These are phyloP conservation scores for Clarias batrachus DNA, from an alignment of 2,113 vertebrate species.

Conservation along the genomic window DNA sequence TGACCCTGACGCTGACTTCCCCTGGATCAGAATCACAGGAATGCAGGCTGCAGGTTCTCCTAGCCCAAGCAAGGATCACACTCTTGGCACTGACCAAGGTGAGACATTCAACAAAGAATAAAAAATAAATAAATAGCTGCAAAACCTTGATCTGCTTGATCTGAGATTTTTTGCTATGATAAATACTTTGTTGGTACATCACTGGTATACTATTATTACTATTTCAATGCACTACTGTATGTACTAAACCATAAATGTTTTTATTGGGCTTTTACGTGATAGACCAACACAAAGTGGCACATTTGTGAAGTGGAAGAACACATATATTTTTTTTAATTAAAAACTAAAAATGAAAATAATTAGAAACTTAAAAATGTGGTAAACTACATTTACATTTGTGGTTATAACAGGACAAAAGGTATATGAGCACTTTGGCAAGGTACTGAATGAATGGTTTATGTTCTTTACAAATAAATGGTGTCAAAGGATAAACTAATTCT, in stretches of 20 bases:
- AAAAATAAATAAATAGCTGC: no score
- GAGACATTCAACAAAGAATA: neutral
- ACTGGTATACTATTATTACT: neutral
- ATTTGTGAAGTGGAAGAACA: no score
- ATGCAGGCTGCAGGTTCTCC: conserved; percentile 57
- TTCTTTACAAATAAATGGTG: neutral
- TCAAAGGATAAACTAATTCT: neutral
- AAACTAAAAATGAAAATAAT: no score
- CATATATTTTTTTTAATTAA: no score
- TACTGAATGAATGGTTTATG: neutral
- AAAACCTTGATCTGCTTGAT: no score
- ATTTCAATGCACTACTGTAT: neutral
- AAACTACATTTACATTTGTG: no score
- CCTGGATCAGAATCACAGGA: conserved; percentile 67
- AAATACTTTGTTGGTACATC: no score
- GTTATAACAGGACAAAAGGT: no score
- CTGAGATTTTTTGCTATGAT: neutral
- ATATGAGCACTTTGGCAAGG: no score
- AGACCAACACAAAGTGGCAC: no score
- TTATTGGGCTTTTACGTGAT: neutral
- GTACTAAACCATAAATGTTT: neutral
- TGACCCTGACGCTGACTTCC: conserved; percentile 51
- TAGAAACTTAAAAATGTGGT: no score
- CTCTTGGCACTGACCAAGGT: conserved; percentile 72
- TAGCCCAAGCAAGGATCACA: conserved; percentile 69